Evolutionary conservation across 1,140 invertebrate genomes (phyloP), one percentile per base, ranked within the genome.

Genomic region (Drosophila ogumai): DNA sequence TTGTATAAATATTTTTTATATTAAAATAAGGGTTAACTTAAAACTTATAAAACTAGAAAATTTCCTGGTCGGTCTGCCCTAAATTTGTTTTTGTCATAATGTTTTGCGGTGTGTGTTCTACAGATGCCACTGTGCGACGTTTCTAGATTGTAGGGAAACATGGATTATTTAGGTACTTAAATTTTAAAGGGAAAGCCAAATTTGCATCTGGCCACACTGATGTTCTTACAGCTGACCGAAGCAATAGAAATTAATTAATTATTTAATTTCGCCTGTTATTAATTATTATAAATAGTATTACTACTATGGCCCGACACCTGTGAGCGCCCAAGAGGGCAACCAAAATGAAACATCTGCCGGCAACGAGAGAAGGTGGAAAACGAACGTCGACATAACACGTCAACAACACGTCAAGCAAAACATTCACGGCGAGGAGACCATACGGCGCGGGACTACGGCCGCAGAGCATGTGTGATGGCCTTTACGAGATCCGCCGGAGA

Each of bases 311-410:
- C 13, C 38, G 19, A 13, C 31, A 41, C 15, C 8, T 43, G 32
- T 46, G 28, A 59, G 40, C 22, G 22, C 4, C 9, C 7, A 25
- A 6, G 41, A 25, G 7, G 19, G 6, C 15, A 6, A 13, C 10
- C 41, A 66, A 58, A 72, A 80, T 82, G 71, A 46, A 59, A 67
- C 19, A 50, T 44, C 49, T 46, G 50, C 44, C 56, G 4, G 25
- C 12, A 12, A 7, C 50, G 46, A 58, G 52, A 40, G 25, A 47
- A 49, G 41, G 25, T 19, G 32, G 59, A 79, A 68, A 80, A 47
- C 80, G 84, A 88, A 84, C 41, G 75, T 84, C 87, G 84, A 84
- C 84, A 88, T 88, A 88, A 87, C 84, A 88, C 84, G 84, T 88
- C 84, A 80, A 88, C 84, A 68, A 49, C 67, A 85, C 77, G 64